Evolutionary conservation across 2,113 vertebrate species (phyloP).

Genomic region (Mus spicilegus): DNA sequence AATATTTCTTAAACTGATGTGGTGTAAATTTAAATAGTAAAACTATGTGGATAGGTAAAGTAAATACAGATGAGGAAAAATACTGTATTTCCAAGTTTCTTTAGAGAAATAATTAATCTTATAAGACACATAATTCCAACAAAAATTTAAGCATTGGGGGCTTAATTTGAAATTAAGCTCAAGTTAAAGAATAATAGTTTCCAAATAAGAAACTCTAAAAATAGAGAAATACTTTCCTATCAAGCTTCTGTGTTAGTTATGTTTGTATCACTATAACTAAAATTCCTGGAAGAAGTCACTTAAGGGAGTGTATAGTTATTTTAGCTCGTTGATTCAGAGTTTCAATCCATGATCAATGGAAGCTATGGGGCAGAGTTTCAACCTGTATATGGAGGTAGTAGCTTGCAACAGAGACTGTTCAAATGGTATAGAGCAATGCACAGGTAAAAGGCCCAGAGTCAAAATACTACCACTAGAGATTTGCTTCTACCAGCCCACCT

Average conservation of each 20-base stretch:
- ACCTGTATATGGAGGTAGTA: neutral
- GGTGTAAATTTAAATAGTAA: neutral
- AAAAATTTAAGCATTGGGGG: neutral
- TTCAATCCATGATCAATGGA: neutral
- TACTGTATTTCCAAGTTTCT: neutral
- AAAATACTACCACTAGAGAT: too few relatives aligned
- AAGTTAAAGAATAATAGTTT: neutral
- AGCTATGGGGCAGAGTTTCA: neutral
- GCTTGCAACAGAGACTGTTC: neutral
- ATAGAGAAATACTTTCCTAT: neutral
- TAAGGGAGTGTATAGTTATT: neutral
- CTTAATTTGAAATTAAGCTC: neutral
- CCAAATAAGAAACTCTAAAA: neutral
- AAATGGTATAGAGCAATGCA: neutral
- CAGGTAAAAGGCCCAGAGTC: neutral
- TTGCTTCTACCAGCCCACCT: neutral
- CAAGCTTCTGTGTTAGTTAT: neutral
- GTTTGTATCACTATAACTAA: neutral
- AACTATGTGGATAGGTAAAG: neutral
- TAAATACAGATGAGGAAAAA: neutral
- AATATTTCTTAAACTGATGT: neutral
- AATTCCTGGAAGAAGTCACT: neutral
- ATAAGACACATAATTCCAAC: neutral
- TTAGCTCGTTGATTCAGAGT: neutral
- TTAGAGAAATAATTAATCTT: neutral